phyloP scores from a whole-genome alignment of 2,113 vertebrate species.

The Coregonus clupeaformis region DNA sequence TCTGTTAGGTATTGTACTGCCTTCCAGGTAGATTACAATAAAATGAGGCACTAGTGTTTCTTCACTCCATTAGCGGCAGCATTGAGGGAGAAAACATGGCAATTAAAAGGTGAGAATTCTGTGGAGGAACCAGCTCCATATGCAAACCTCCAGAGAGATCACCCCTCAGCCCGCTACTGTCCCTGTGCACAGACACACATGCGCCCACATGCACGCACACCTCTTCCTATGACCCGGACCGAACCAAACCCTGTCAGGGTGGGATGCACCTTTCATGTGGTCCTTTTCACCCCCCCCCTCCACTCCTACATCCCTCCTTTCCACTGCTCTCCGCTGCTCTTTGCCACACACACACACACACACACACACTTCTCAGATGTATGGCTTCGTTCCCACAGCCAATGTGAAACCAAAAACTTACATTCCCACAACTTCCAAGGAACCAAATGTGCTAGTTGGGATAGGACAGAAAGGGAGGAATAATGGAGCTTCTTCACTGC shows the following conservation, averaged over 20 bases:
- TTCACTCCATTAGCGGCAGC: conserved; percentile 12
- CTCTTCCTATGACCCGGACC: not conserved
- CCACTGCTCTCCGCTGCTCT: conserved; percentile 1
- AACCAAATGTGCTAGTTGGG: no score
- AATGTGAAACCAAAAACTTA: no score
- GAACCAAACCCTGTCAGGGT: conserved; percentile 8
- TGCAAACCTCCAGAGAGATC: not conserved
- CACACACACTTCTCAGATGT: conserved; percentile 6
- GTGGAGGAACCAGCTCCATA: conserved; percentile 1
- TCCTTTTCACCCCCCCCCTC: conserved; percentile 27
- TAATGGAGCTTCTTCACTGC: not conserved
- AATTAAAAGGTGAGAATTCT: conserved; percentile 47
- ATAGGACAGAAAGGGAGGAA: not conserved
- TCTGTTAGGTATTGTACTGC: not conserved
- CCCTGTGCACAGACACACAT: not conserved
- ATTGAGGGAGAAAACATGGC: conserved; percentile 10
- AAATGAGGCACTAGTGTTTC: not conserved
- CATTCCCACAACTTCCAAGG: no score
- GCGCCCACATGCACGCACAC: not conserved
- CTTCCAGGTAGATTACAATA: not conserved
- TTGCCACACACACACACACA: not conserved
- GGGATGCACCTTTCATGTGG: conserved; percentile 37
- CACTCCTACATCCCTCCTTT: no score
- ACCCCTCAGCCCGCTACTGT: not conserved
- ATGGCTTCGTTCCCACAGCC: no score